Conservation (phyloP, 2,888 invertebrate species). For the Clunio marinus region DNA sequence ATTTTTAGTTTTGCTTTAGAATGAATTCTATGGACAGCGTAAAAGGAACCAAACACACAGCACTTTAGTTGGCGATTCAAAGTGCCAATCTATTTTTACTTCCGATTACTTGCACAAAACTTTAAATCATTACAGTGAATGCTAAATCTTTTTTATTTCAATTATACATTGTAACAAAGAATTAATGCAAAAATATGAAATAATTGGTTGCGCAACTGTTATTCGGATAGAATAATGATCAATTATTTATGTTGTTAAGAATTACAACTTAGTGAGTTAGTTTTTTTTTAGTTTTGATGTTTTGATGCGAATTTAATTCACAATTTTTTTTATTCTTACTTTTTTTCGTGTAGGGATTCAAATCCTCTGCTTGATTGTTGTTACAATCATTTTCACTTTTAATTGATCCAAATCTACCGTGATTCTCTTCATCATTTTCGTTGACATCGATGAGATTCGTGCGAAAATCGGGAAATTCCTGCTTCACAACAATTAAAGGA, state of each 20-base stretch:
- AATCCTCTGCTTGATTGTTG: conserved; percentile 35
- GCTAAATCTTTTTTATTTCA: not conserved
- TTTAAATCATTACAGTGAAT: too few species aligned
- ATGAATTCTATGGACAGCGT: conserved; percentile 28
- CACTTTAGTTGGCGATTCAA: not conserved
- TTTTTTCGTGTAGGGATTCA: not conserved
- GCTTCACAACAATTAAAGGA: conserved; percentile 37
- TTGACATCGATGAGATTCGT: not conserved
- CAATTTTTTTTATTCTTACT: conserved; percentile 19
- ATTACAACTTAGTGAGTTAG: too few species aligned
- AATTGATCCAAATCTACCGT: conserved; percentile 20
- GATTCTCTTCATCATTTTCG: conserved; percentile 27
- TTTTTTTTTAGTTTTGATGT: not conserved
- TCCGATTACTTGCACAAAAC: too few species aligned
- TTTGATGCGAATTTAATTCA: not conserved
- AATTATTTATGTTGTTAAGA: too few species aligned
- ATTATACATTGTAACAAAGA: not conserved
- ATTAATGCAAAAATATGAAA: not conserved
- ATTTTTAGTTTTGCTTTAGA: not conserved
- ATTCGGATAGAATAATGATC: too few species aligned
- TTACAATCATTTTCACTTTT: conserved; percentile 38
- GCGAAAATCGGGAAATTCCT: conserved; percentile 38
- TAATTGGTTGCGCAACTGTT: not conserved
- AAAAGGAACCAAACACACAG: conserved; percentile 18
- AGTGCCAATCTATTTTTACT: conserved; percentile 25